A percentile compares a stretch with the other conserved stretches of the same genome.
These are phyloP conservation scores for Danio aesculapii DNA, from an alignment of 2,797 vertebrate species.

Conservation along the genomic window DNA sequence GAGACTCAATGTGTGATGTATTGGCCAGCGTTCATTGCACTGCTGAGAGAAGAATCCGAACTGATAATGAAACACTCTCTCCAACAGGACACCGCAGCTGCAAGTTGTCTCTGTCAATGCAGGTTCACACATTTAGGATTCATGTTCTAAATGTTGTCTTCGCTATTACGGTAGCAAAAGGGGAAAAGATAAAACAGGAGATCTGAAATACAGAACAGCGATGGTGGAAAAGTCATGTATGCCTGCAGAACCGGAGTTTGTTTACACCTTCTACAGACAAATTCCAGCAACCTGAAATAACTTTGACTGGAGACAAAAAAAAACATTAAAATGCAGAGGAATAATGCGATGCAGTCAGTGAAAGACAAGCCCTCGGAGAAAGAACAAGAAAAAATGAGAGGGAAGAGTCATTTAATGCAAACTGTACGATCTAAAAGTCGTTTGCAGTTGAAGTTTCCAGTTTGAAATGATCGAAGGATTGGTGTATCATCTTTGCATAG, in stretches of 20 bases:
- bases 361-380: neutral
- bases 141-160: constrained; percentile 5
- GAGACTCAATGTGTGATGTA: constrained; percentile 4
- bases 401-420: constrained; percentile 6
- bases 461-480: neutral
- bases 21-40: neutral
- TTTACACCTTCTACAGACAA: neutral
- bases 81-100: neutral
- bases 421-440: neutral
- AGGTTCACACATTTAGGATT: neutral
- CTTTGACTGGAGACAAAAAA: constrained; percentile 4
- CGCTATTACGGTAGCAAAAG: neutral
- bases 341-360: neutral
- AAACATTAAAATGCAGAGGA: neutral
- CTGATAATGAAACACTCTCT: constrained; percentile 35
- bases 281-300: neutral
- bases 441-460: neutral
- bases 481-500: neutral
- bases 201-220: neutral
- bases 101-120: constrained; percentile 13
- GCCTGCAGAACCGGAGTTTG: constrained; percentile 7
- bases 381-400: neutral
- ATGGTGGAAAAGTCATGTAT: neutral
- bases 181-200: neutral
- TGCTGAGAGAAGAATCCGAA: constrained; percentile 25